Evolutionary conservation across 2,888 invertebrate species (phyloP).

Genomic region (Oscheius sp.): DNA sequence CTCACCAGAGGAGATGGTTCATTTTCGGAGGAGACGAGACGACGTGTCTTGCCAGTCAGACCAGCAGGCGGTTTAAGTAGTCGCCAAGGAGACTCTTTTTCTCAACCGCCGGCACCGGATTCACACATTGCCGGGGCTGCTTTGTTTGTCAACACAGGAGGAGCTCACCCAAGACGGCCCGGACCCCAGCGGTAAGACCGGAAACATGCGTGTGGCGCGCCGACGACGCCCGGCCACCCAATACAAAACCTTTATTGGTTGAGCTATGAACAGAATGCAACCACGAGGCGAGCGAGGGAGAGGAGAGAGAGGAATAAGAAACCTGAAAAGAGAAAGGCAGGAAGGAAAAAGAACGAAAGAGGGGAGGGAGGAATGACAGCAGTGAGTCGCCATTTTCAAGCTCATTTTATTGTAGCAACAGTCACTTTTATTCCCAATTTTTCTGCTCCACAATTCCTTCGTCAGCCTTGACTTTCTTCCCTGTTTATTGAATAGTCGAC

Average conservation of each 20-base stretch:
- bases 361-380: no score
- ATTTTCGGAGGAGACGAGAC: conserved; percentile 6
- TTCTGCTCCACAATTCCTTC: no score
- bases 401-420: no score
- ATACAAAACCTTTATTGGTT: conserved; percentile 19
- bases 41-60: background rate
- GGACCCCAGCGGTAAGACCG: conserved; percentile 16
- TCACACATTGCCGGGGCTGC: conserved; percentile 23
- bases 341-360: no score
- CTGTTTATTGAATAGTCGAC: no score
- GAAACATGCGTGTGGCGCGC: conserved; percentile 9
- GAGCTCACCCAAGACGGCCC: background rate
- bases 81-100: conserved; percentile 17
- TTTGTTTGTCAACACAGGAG: conserved; percentile 33
- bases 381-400: no score
- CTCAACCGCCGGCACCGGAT: conserved; percentile 30
- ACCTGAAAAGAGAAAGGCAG: no score
- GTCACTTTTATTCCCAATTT: no score
- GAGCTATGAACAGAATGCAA: background rate
- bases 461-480: no score
- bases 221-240: background rate
- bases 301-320: background rate
- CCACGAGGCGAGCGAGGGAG: background rate
- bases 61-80: conserved; percentile 16
- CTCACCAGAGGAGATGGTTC: conserved; percentile 18